Conservation (phyloP, 1,140 invertebrate species). For the Zaprionus tsacasi region DNA sequence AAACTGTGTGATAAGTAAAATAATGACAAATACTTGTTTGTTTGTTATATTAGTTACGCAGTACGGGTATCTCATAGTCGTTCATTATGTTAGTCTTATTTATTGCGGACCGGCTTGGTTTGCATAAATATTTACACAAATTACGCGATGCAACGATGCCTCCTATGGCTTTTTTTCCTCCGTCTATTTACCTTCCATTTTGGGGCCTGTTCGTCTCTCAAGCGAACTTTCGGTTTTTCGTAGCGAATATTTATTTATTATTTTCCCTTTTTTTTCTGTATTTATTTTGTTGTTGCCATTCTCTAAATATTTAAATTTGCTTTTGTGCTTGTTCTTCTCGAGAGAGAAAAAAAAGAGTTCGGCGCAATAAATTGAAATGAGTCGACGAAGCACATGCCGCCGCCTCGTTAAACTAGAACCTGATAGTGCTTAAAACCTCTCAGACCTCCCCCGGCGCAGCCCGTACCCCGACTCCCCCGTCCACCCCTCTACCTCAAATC, state of each 20-base stretch:
- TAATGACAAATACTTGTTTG: not conserved
- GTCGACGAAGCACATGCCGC: slow-evolving; percentile 4
- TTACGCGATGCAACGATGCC: slow-evolving; percentile 24
- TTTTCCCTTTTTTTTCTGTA: not conserved
- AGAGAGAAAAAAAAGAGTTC: slow-evolving; percentile 21
- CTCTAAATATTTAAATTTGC: slow-evolving; percentile 41
- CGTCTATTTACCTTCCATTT: slow-evolving; percentile 31
- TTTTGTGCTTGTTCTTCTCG: slow-evolving; percentile 9
- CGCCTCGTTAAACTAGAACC: slow-evolving; percentile 24
- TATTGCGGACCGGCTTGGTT: not conserved
- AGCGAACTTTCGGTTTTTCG: slow-evolving; percentile 27
- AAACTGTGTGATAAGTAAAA: not conserved
- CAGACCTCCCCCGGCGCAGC: not conserved
- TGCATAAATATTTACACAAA: slow-evolving; percentile 40
- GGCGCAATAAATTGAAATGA: slow-evolving; percentile 57
- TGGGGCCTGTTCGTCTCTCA: slow-evolving; percentile 7
- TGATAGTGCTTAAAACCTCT: slow-evolving; percentile 32
- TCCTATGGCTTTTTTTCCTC: slow-evolving; percentile 16
- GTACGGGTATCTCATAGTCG: slow-evolving; percentile 3
- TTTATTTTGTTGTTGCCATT: not conserved
- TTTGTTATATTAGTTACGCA: not conserved
- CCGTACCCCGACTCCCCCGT: not conserved
- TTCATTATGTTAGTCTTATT: not conserved
- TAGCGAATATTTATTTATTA: slow-evolving; percentile 8
- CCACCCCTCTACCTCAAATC: not conserved